phyloP scores from a whole-genome alignment of 2,113 vertebrate genomes.

The Eleginops maclovinus region DNA sequence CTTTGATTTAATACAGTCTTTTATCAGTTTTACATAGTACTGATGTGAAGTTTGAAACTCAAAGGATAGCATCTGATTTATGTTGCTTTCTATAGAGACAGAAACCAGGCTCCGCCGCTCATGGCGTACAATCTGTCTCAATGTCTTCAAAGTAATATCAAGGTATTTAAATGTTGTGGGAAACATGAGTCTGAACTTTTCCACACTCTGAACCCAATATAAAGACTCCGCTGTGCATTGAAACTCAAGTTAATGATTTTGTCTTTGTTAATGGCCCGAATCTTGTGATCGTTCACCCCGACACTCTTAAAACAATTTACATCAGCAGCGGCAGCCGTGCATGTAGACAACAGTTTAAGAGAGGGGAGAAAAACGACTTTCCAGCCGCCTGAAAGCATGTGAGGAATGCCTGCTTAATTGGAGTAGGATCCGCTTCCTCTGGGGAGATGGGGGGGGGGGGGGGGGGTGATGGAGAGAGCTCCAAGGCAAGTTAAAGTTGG shows the following conservation, averaged over 20 bases:
- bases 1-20: constrained; percentile 6
- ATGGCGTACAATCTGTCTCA: neutral
- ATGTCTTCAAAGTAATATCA: neutral
- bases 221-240: constrained; percentile 7
- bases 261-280: constrained; percentile 40
- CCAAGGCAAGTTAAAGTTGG: constrained; percentile 49
- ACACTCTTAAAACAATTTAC: constrained; percentile 69
- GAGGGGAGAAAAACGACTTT: constrained; percentile 45
- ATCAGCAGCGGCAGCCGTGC: constrained; percentile 61
- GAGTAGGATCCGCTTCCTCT: constrained; percentile 68
- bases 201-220: neutral
- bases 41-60: neutral
- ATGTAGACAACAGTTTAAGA: constrained; percentile 69
- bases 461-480: constrained; percentile 60
- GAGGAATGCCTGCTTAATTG: constrained; percentile 81
- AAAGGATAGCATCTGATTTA: neutral
- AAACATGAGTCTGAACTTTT: neutral
- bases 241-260: constrained; percentile 45
- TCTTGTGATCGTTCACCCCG: constrained; percentile 45
- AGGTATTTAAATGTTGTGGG: neutral
- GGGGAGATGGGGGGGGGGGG: constrained; percentile 29
- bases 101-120: constrained; percentile 4
- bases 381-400: constrained; percentile 64
- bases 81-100: neutral
- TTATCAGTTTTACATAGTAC: neutral